A percentile compares a stretch with the other conserved stretches of the same genome.
phyloP scores from a whole-genome alignment of 2,888 invertebrate genomes.

The Aleiodes leptofemur region DNA sequence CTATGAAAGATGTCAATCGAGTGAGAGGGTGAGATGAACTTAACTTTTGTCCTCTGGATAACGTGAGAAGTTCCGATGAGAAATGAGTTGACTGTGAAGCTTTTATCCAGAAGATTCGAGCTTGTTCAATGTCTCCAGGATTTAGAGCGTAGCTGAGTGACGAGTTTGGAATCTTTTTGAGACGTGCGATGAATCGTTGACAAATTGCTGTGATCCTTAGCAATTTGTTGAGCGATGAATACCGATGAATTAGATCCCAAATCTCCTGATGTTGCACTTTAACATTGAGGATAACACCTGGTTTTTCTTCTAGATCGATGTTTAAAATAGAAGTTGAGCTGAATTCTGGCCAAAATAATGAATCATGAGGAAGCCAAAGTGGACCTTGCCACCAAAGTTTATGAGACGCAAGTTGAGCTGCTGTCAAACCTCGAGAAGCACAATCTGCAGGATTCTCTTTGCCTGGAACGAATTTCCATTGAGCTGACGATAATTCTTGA shows the following conservation, averaged over 20 bases:
- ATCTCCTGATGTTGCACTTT: not conserved
- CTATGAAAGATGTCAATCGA: slow-evolving; percentile 4
- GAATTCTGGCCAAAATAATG: too few species aligned
- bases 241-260: too few species aligned
- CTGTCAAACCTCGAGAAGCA: slow-evolving; percentile 8
- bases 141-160: not conserved
- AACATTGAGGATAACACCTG: not conserved
- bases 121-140: not conserved
- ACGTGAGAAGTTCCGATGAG: not conserved
- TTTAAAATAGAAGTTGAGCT: too few species aligned
- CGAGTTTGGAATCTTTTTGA: not conserved
- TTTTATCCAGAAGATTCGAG: slow-evolving; percentile 3
- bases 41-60: slow-evolving; percentile 8
- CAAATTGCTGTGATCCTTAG: too few species aligned
- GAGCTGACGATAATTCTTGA: not conserved
- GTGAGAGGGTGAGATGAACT: not conserved
- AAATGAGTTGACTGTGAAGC: not conserved
- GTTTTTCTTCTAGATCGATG: slow-evolving; percentile 9
- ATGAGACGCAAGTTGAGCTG: not conserved
- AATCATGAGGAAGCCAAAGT: slow-evolving; percentile 1
- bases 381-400: slow-evolving; percentile 38
- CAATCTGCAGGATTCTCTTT: slow-evolving; percentile 16
- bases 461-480: slow-evolving; percentile 17
- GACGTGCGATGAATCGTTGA: too few species aligned
- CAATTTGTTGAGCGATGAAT: too few species aligned